phyloP scores from a whole-genome alignment of 2,797 vertebrate genomes.

The Apogon talboti region DNA sequence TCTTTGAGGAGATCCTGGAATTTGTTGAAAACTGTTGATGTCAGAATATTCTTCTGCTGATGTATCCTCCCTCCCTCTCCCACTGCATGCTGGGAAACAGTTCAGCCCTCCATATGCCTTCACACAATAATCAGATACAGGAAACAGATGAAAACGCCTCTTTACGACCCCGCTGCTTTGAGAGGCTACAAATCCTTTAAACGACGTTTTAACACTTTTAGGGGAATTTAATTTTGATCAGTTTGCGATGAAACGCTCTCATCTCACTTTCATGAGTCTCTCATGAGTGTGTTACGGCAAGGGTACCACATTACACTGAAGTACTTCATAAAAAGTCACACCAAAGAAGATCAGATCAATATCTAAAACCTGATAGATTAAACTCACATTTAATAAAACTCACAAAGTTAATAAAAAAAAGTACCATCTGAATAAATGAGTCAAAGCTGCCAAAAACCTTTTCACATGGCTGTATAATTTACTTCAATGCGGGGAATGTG shows the following conservation, averaged over 20 bases:
- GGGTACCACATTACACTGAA: conserved; percentile 3
- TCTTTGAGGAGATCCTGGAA: too few relatives aligned
- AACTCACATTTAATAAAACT: conserved; percentile 33
- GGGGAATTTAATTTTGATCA: conserved; percentile 31
- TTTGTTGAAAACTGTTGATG: too few relatives aligned
- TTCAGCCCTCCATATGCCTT: neutral
- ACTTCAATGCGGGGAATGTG: conserved; percentile 41
- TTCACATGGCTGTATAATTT: conserved; percentile 41
- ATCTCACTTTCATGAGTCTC: conserved; percentile 40
- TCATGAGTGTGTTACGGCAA: neutral
- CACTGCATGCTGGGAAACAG: neutral
- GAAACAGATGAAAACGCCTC: neutral
- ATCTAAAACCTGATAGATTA: neutral
- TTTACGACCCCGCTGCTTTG: conserved; percentile 2
- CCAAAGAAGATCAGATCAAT: conserved; percentile 18
- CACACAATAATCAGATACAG: neutral
- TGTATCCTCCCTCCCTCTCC: too few relatives aligned
- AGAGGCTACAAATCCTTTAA: neutral
- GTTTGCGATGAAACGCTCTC: neutral
- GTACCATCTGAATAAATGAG: conserved; percentile 5
- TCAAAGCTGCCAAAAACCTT: conserved; percentile 23
- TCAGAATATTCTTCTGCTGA: too few relatives aligned
- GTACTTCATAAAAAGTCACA: conserved; percentile 14
- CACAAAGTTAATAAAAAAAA: conserved; percentile 31
- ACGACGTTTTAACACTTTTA: conserved; percentile 9